Base-by-base conservation (phyloP, 1,140 invertebrate species). In the Drosophila pandora region DNA sequence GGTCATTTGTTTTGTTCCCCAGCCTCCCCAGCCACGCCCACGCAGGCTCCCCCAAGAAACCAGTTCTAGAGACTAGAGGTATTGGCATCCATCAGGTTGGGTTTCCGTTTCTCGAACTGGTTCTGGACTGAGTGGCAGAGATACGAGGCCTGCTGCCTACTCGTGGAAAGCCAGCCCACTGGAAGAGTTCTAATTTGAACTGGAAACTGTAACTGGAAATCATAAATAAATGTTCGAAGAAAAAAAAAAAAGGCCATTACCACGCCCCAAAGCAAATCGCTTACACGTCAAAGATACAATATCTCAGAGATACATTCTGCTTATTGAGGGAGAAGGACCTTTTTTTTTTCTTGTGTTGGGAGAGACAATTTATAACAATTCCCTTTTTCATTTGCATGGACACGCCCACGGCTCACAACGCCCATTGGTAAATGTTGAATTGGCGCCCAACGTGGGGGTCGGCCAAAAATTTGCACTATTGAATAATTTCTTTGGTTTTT, bases 51-150 rank as follows among this genome's bases (percentile, higher is more conserved):
- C 57, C 62, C 25, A 28, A 13, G 21, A 43, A 67, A 67, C 62
- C 22, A 43, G 62, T 65, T 65, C 61, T 12, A 12, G 4, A 37
- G 34, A 37, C 17, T 10, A 7, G 32, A 32, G 34, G 47, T 61
- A 63, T 64, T 53, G 60, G 63, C 60, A 64, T 67, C 63, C 34
- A 67, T 67, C 60, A 64, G 60, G 63, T 67, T 67, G 60, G 60
- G 63, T 67, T 67, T 67, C 63, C 63, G 63, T 25, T 65, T 43
- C 61, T 8, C 43, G 2, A 22, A 47, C 43, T 47, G 43, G 43
- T 47, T 65, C 55, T 17, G 56, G 1, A 21, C 10, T 17, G 17
- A 17, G 17, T 17, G 17, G 17, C 17, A 17, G 17, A 17, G 17
- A 17, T 17, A 17, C 17, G 17, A 1, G 17, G 17, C 17, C 17